Conservation (phyloP, 2,888 invertebrate species). For the Eilema sororculum region DNA sequence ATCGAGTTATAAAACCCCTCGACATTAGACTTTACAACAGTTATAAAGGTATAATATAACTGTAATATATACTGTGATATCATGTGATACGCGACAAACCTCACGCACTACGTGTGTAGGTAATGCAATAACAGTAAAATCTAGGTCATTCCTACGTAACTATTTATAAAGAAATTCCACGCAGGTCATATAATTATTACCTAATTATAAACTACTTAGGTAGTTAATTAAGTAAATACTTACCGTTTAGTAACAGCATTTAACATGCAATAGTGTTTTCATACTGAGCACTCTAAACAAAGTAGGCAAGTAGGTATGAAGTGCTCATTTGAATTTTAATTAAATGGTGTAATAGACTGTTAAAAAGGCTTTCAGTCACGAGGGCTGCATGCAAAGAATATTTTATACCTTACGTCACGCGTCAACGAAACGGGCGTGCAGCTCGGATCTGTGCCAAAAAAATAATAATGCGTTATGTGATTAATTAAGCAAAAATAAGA, state of each 20-base stretch:
- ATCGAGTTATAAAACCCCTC: no score
- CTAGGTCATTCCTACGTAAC: slow-evolving; percentile 2
- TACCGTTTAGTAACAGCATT: not conserved
- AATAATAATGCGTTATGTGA: not conserved
- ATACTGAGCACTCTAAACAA: slow-evolving; percentile 5
- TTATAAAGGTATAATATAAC: no score
- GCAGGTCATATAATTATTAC: not conserved
- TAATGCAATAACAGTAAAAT: not conserved
- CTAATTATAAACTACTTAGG: not conserved
- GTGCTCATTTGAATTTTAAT: slow-evolving; percentile 39
- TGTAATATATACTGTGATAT: not conserved
- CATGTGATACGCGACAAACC: slow-evolving; percentile 4
- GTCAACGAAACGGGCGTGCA: slow-evolving; percentile 52
- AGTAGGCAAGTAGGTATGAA: slow-evolving; percentile 1
- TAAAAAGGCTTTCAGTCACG: slow-evolving; percentile 34
- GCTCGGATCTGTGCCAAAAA: not conserved
- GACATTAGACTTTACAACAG: no score
- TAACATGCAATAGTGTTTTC: not conserved
- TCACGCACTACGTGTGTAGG: not conserved
- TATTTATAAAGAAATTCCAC: not conserved
- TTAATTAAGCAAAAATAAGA: not conserved
- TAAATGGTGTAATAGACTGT: slow-evolving; percentile 6
- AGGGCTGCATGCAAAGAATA: slow-evolving; percentile 46
- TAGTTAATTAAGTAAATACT: not conserved
- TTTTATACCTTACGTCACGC: slow-evolving; percentile 48